Conservation (phyloP, 2,888 invertebrate genomes). For the Nephrocerus scutellatus region DNA sequence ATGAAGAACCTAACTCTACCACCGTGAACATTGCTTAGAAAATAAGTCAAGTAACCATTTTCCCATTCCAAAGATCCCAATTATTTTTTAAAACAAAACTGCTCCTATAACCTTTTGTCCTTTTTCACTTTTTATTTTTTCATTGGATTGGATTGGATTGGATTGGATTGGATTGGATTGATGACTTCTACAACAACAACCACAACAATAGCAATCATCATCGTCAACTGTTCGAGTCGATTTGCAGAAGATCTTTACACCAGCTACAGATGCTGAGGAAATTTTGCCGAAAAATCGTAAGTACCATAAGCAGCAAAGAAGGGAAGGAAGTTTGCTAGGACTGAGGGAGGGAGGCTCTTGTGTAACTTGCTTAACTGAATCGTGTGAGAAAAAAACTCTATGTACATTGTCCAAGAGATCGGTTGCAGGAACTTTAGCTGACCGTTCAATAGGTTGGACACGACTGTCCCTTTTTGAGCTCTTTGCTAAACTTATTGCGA, state of each 20-base stretch:
- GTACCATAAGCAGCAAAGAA: constrained; percentile 27
- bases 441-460: no score
- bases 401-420: no score
- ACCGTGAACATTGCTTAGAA: no score
- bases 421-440: no score
- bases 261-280: constrained; percentile 75
- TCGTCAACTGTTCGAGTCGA: constrained; percentile 55
- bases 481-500: no score
- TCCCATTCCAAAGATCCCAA: background rate
- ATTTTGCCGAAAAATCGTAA: constrained; percentile 67
- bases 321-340: background rate
- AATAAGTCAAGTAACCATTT: no score
- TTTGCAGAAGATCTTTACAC: constrained; percentile 81
- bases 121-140: background rate
- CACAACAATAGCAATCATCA: constrained; percentile 28
- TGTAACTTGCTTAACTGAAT: constrained; percentile 22
- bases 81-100: background rate
- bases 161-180: no score
- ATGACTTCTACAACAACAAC: background rate
- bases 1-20: no score
- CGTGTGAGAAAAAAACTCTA: no score
- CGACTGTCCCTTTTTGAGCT: no score
- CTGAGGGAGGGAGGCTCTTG: constrained; percentile 29
- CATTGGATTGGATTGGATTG: background rate
- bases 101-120: background rate